Evolutionary conservation across 2,797 vertebrate species (phyloP).

Genomic region (Dryobates pubescens): DNA sequence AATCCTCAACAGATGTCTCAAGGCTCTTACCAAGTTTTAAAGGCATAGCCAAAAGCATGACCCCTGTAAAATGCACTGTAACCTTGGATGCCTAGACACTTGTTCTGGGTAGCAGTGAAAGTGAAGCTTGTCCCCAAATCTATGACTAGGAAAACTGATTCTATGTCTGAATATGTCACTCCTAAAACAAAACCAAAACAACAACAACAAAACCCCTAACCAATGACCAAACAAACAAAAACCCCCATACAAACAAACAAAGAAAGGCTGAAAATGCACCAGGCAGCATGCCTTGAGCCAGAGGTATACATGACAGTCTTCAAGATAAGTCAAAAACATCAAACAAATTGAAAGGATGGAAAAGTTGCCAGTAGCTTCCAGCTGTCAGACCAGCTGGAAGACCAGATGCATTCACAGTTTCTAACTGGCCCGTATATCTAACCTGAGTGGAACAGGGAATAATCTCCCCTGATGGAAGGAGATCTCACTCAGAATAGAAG

Average conservation of each 20-base stretch:
- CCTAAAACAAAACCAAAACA: too few species aligned
- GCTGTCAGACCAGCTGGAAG: neutral
- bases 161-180: too few species aligned
- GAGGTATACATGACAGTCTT: too few species aligned
- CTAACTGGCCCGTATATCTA: neutral
- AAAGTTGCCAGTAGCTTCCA: accelerated
- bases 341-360: neutral
- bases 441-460: neutral
- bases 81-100: neutral
- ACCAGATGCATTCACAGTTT: neutral
- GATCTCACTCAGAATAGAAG: neutral
- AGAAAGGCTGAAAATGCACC: neutral
- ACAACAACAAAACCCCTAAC: too few species aligned
- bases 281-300: neutral
- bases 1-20: neutral
- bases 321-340: neutral
- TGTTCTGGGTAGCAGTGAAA: neutral
- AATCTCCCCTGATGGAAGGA: neutral
- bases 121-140: neutral
- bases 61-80: neutral
- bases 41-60: neutral
- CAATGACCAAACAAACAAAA: neutral
- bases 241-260: neutral
- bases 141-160: neutral
- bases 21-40: neutral